Conservation (phyloP, 2,888 invertebrate genomes). For the Hirtodrosophila cameraria region DNA sequence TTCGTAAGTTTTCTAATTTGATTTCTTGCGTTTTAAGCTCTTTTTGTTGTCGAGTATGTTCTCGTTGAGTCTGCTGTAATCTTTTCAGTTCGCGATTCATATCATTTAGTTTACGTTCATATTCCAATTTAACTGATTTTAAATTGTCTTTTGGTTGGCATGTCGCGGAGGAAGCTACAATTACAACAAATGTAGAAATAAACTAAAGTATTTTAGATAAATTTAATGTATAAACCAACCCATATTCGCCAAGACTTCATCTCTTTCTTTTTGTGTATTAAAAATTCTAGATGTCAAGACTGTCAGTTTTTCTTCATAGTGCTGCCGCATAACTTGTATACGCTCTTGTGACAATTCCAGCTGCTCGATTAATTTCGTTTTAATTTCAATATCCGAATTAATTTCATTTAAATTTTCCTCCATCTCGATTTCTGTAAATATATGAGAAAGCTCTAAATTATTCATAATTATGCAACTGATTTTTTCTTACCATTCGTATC, state of each 20-base stretch:
- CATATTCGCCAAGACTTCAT: constrained; percentile 90
- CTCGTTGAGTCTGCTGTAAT: constrained; percentile 93
- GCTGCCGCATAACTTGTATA: constrained; percentile 92
- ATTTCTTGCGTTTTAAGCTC: constrained; percentile 90
- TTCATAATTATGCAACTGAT: constrained; percentile 45
- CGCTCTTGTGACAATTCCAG: constrained; percentile 94
- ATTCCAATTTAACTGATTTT: constrained; percentile 93
- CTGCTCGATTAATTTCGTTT: constrained; percentile 96
- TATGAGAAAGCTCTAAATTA: background rate
- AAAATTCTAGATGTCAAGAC: constrained; percentile 93
- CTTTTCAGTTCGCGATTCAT: constrained; percentile 95
- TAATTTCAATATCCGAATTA: constrained; percentile 96
- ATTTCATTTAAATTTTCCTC: constrained; percentile 94
- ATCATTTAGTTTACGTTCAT: constrained; percentile 91
- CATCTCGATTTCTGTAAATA: constrained; percentile 85
- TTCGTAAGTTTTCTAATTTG: constrained; percentile 89
- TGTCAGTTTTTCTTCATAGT: constrained; percentile 96
- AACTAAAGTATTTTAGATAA: background rate
- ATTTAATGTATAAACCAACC: constrained; percentile 47
- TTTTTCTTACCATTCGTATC: constrained; percentile 88
- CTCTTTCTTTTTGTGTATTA: constrained; percentile 95
- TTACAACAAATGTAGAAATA: too few relatives aligned
- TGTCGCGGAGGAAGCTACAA: constrained; percentile 55
- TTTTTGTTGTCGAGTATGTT: constrained; percentile 93
- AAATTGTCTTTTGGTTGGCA: constrained; percentile 86